Base-by-base conservation (phyloP, 1,140 invertebrate genomes). In the Formica selysi region DNA sequence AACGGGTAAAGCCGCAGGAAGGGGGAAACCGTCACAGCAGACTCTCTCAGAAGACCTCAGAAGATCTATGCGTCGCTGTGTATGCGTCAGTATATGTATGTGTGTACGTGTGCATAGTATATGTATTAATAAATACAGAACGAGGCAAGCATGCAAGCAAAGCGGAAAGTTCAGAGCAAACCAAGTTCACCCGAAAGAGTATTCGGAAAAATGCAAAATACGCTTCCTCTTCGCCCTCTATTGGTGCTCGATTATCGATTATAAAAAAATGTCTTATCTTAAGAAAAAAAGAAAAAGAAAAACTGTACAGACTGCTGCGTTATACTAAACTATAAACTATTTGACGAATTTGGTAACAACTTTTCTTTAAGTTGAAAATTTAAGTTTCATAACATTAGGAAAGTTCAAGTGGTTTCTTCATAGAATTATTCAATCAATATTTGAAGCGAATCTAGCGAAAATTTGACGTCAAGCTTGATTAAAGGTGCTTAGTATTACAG, bases 81-180 rank as follows among this genome's bases (percentile, higher is more conserved):
- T 19, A 10, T 68, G 19, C n/a, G 16, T 68, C 10, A 29, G 4
- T 65, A 11, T 13, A n/a, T 16, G 36, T 36, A 6, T 36, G 11
- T 32, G 32, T 64, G 4, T 65, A 8, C 6, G 29, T 51, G 8
- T 71, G 16, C 29, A 48, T 6, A 19, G 16, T 51, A 19, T 51
- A 29, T 38, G 6, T 78, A 71, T 71, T 29, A 19, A 7, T 38
- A 13, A 19, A 7, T 38, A 13, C 16, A 41, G 19, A 7, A 41
- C 22, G 26, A 48, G 22, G 36, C 32, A 59, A 57, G 61, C 29
- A 54, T 22, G 22, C 1, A 32, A 32, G 67, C 48, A 70, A 70
- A 81, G 38, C 38, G 36, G 54, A 71, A 81, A 83, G 29, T 73
- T 83, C 79, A 36, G 41, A 22, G 59, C 59, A 61, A 26, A 59